Evolutionary conservation across 2,113 vertebrate genomes (phyloP).

Genomic region (Nesospiza acunhae): DNA sequence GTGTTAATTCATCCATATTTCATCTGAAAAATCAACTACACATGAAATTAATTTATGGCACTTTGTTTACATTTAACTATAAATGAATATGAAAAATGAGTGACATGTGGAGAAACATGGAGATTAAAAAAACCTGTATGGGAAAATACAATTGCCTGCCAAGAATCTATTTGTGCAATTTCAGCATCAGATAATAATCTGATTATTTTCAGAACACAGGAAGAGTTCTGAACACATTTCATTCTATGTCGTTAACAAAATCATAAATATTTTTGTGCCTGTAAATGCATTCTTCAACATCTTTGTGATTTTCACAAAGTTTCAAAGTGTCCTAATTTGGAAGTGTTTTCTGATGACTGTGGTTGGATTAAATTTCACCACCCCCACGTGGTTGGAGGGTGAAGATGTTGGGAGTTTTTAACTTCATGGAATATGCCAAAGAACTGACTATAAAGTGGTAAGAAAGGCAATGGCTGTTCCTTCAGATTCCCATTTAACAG

Average conservation of each 20-base stretch:
- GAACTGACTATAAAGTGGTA: neutral
- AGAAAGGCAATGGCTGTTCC: neutral
- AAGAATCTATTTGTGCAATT: neutral
- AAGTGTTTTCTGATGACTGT: neutral
- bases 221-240: neutral
- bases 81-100: slow-evolving; percentile 25
- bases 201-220: neutral
- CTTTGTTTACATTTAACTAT: slow-evolving; percentile 17
- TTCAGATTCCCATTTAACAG: neutral
- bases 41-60: slow-evolving; percentile 21
- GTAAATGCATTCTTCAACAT: neutral
- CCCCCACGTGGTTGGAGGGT: neutral
- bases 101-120: neutral
- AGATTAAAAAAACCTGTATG: neutral
- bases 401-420: neutral
- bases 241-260: neutral
- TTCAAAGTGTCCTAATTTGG: neutral
- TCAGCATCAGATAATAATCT: neutral
- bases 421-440: neutral
- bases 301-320: neutral
- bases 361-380: neutral
- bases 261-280: neutral
- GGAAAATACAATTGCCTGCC: neutral
- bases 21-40: neutral
- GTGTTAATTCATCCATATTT: neutral